These are phyloP conservation scores for Hirtodrosophila alboralis DNA, from an alignment of 2,888 invertebrate genomes.

Conservation along the genomic window DNA sequence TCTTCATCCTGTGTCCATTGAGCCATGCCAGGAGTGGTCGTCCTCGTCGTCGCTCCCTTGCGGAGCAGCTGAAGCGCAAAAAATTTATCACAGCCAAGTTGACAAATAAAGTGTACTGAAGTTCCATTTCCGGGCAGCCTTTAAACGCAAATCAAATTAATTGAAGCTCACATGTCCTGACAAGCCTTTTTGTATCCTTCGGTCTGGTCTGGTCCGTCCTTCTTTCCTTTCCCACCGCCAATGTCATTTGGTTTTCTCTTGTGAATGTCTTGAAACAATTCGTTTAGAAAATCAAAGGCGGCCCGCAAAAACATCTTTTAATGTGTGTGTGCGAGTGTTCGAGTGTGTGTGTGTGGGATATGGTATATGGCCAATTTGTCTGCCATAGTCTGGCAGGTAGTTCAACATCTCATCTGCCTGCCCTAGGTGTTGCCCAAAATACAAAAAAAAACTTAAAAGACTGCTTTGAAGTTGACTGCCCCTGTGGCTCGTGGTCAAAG, in stretches of 20 bases:
- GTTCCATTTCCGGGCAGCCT: conserved; percentile 62
- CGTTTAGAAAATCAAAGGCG: conserved; percentile 83
- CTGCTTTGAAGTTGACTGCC: conserved; percentile 69
- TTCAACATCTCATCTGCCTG: conserved; percentile 5
- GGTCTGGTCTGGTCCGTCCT: conserved; percentile 5
- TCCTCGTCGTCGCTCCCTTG: too few relatives aligned
- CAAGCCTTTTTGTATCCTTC: conserved; percentile 46
- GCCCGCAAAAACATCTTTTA: conserved; percentile 41
- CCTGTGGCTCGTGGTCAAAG: conserved; percentile 23
- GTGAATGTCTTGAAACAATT: conserved; percentile 82
- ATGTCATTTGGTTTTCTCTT: conserved; percentile 57
- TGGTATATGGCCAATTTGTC: conserved; percentile 75
- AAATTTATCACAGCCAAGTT: conserved; percentile 72
- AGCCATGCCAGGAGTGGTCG: conserved; percentile 67
- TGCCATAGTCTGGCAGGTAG: conserved; percentile 59
- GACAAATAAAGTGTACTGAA: conserved; percentile 72
- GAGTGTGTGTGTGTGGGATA: conserved; percentile 25
- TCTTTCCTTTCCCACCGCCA: conserved; percentile 2
- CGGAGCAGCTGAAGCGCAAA: conserved; percentile 69
- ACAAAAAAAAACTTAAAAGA: conserved; percentile 73
- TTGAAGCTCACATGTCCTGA: conserved; percentile 72
- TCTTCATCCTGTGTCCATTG: conserved; percentile 57
- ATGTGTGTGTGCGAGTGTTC: conserved; percentile 10
- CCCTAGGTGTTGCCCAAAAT: conserved; percentile 75
- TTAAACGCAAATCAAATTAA: conserved; percentile 75